Base-by-base conservation (phyloP, 2,797 vertebrate species). In the Megalops cyprinoides region DNA sequence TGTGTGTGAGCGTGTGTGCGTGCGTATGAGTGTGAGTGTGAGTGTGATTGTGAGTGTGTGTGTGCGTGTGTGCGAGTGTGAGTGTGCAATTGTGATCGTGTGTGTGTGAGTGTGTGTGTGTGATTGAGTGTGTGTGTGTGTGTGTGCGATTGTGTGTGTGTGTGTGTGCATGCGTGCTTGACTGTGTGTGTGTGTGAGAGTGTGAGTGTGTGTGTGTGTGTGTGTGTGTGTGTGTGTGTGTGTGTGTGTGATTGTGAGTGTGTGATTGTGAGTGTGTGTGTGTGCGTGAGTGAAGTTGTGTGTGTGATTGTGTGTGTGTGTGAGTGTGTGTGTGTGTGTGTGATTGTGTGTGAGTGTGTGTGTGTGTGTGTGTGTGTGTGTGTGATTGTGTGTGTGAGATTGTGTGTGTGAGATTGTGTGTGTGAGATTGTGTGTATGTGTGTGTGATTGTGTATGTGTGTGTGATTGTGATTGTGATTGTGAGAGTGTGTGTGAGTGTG, bases 121-220 rank as follows among this genome's bases (percentile, higher is more conserved):
- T n/a, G n/a, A n/a, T n/a, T 49, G 42, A 75, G 55, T 1, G 4
- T 1, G 25, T 0, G 9, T 5, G 1, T 58, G 48, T 28, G 71
- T 73, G 3, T 77, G 56, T 90, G 94, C 9, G 58, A 14, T 31
- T n/a, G n/a, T n/a, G n/a, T n/a, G n/a, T n/a, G n/a, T n/a, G n/a
- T n/a, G n/a, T n/a, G n/a, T n/a, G n/a, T n/a, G n/a, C n/a, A n/a
- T n/a, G n/a, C n/a, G n/a, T n/a, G n/a, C n/a, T n/a, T n/a, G n/a
- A n/a, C n/a, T 31, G 58, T 28, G 23, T n/a, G 53, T 20, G 53
- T 60, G 56, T 28, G 56, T 10, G 31, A 46, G 44, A 42, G 28
- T 4, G 23, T 6, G 4, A 37, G 71, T 49, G 42, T 75, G 55
- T 1, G 4, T 1, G 25, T 0, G 9, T 5, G 1, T 58, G 48